Evolutionary conservation across 2,113 vertebrate genomes (phyloP).

Genomic region (Probosciger aterrimus): DNA sequence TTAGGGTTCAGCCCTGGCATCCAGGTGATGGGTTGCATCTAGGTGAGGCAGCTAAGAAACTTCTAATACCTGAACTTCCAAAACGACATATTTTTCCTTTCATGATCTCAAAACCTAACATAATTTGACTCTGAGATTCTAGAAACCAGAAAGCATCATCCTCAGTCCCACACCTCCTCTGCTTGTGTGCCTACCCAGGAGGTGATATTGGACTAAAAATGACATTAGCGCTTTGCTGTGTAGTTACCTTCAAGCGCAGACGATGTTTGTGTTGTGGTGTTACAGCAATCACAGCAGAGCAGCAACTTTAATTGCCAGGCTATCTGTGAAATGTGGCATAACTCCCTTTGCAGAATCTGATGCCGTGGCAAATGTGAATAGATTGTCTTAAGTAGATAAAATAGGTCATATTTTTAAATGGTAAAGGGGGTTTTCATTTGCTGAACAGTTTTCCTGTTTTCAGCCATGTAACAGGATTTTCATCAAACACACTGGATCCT

Average conservation of each 20-base stretch:
- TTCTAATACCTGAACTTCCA: neutral
- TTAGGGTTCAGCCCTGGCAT: neutral
- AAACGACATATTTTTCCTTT: neutral
- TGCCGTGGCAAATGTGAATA: neutral
- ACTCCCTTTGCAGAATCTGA: neutral
- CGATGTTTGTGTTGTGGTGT: neutral
- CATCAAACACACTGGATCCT: neutral
- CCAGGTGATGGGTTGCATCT: neutral
- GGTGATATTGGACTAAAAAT: neutral
- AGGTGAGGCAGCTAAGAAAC: neutral
- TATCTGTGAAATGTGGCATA: neutral
- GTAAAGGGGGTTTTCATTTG: neutral
- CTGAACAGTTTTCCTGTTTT: neutral
- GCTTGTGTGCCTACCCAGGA: neutral
- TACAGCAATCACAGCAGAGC: neutral
- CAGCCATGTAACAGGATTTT: neutral
- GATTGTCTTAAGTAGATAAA: slow-evolving; percentile 29
- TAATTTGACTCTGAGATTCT: neutral
- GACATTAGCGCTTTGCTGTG: neutral
- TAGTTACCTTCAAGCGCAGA: neutral
- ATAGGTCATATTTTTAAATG: neutral
- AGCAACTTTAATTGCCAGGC: neutral
- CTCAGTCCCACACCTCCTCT: neutral
- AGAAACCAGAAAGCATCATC: neutral
- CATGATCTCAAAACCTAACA: neutral